Evolutionary conservation across 2,797 vertebrate species (phyloP), one percentile per base, ranked within the genome.

Genomic region (Dendrocincla fuliginosa): DNA sequence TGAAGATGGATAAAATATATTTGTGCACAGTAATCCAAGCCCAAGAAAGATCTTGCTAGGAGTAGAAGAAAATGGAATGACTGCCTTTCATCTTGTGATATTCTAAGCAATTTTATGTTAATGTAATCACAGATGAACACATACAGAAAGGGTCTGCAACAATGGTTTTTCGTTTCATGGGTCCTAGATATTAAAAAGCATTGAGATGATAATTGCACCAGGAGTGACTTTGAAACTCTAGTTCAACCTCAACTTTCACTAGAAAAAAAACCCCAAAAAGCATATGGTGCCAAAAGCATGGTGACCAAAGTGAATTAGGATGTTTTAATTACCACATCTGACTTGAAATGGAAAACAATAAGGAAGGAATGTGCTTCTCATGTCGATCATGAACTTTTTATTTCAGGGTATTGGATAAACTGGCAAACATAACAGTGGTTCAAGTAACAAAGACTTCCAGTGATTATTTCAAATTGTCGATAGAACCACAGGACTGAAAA

Each of bases 211-310:
- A 75, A 63, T 41, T 74, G 64, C 33, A 49, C 52, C 10, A 10
- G 13, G 4, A 5, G 49, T 86, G 30, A 49, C 19, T 57, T 49
- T 13, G 10, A 75, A 86, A 47, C 27, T 67, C 15, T 32, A 11
- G 16, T 32, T 76, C 27, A 80, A 13, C 50, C 41, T 80, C 64
- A 55, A 32, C 30, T 80, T 86, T 41, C 39, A 41, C n/a, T 35
- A 35, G 17, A n/a, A 76, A 41, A 42, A 37, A 11, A 1, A 0
- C 1, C 15, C 22, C 28, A 9, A 42, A 10, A 75, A 35, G 7
- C 17, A 7, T 23, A 23, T 23, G 16, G 12, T 68, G 44, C 14
- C 49, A 59, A 84, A 87, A 76, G 13, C 10, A 63, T 11, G 15
- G 46, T 39, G 33, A 52, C 19, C 50, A 65, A 4, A 1, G 2